Evolutionary conservation across 2,888 invertebrate genomes (phyloP), one percentile per base, ranked within the genome.

Genomic region (Cerceris ruficornis): DNA sequence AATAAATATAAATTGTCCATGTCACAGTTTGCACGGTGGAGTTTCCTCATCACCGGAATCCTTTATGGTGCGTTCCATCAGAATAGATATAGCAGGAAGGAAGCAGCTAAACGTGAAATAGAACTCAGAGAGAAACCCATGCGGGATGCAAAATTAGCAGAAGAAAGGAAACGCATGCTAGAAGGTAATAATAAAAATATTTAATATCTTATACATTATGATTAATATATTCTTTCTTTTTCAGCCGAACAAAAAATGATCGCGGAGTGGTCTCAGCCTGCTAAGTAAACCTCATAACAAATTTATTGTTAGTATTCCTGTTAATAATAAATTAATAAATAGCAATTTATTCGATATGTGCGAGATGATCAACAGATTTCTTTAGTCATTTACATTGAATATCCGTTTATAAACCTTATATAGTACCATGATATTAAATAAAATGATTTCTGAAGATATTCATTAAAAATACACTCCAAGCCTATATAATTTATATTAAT

Each of bases 1-100:
- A 46, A 11, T 46, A 46, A 46, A 11, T 46, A 46, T 46, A 46
- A 46, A 11, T 46, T 46, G 46, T 46, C 8, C 4, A 28, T 28
- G 28, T 28, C 9, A 50, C n/a, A 97, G 96, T 96, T 97, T 89
- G 95, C 95, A 74, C 94, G 98, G 90, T 98, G 97, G 97, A 95
- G 95, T 70, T 94, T 97, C 88, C 94, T 98, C 4, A 91, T 94
- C 0, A 93, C 94, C 0, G 97, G 97, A 43, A 93, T 98, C 80
- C 89, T 95, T 0, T 98, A 97, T 85, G 98, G 97, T 65, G 94
- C 95, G 0, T 95, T 95, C 91, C 94, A 96, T 91, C 96, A 96
- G 84, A 95, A 90, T 90, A 94, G 96, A 67, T 93, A 96, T 0
- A 94, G 95, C 46, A 96, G 94, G 91, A 95, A 94, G 89, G 96